Evolutionary conservation across 2,888 invertebrate genomes (phyloP), one percentile per base, ranked within the genome.

Genomic region (Orthonevra nobilis): DNA sequence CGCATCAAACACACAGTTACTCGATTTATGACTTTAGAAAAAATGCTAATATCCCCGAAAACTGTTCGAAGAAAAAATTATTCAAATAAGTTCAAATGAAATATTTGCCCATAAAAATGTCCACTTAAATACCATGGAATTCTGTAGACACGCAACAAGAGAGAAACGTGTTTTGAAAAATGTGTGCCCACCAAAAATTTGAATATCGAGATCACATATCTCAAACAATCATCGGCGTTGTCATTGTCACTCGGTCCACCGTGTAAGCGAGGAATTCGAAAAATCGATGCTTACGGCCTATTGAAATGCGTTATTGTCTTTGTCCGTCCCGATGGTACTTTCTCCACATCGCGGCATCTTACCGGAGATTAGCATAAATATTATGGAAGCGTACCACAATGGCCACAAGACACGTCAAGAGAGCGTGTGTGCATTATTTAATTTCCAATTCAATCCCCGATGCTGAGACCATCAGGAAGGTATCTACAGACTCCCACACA

Each of bases 161-260:
- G 40, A 26, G 15, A 58, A 46, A 50, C 42, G 12, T 34, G 50
- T 54, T 52, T 58, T 28, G 28, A 28, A 48, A 46, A 58, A 77
- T 72, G 26, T 32, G 42, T 56, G 28, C 54, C 72, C 42, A 56
- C 60, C 12, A 61, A 61, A n/a, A n/a, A 66, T 73, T 79, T 68
- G 50, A 73, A 79, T 79, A 68, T 79, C 66, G 61, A 61, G 73
- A 73, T 73, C 79, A 73, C 72, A 60, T 72, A 60, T 61, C 56
- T 75, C 40, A 46, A 48, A 32, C 40, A 58, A 46, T 54, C 17
- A 30, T 64, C 64, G 34, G 38, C n/a, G 38, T 23, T 15, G 38
- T 26, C 2, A 19, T 14, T 12, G 17, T n/a, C 3, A 26, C 36
- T 28, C 48, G 44, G 56, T 36, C n/a, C 36, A 50, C 26, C n/a